Percentiles rank a stretch among this genome's conserved stretches.
phyloP scores from a whole-genome alignment of 92 coral and sea anemone species.

The Bergia puertoricense region DNA sequence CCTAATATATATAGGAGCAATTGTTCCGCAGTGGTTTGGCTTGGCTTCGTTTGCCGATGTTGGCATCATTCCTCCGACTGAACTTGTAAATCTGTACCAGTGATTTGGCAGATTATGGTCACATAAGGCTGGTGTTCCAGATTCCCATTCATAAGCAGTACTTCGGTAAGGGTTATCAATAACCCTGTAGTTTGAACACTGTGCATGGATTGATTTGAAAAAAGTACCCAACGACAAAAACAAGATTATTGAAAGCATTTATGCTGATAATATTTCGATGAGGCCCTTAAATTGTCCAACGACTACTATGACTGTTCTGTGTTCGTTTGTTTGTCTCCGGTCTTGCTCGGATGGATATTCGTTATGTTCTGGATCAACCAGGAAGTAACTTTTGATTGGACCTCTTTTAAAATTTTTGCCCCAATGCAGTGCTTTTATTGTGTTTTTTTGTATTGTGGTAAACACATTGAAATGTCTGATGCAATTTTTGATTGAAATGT shows the following conservation, averaged over 20 bases:
- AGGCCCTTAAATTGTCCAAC: not conserved
- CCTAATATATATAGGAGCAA: not conserved
- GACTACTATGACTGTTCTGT: not conserved
- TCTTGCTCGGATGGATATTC: not conserved
- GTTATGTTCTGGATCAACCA: not conserved
- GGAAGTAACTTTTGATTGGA: constrained; percentile 9
- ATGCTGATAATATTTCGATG: not conserved
- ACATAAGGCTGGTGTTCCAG: not conserved
- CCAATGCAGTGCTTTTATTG: too few species aligned
- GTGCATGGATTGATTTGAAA: not conserved
- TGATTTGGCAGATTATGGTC: not conserved
- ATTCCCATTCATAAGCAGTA: not conserved
- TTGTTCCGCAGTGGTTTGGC: not conserved
- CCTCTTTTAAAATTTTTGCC: not conserved
- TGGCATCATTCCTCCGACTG: not conserved
- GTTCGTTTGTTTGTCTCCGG: not conserved
- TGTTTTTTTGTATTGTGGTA: too few species aligned
- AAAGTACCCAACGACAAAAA: not conserved
- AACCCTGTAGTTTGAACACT: not conserved
- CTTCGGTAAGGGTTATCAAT: not conserved
- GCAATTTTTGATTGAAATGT: too few species aligned
- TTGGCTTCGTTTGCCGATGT: not conserved
- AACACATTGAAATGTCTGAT: too few species aligned
- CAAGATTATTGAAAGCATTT: not conserved
- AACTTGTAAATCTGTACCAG: not conserved